Conservation (phyloP, 2,797 vertebrate species). For the Gadopsis bispinosus region DNA sequence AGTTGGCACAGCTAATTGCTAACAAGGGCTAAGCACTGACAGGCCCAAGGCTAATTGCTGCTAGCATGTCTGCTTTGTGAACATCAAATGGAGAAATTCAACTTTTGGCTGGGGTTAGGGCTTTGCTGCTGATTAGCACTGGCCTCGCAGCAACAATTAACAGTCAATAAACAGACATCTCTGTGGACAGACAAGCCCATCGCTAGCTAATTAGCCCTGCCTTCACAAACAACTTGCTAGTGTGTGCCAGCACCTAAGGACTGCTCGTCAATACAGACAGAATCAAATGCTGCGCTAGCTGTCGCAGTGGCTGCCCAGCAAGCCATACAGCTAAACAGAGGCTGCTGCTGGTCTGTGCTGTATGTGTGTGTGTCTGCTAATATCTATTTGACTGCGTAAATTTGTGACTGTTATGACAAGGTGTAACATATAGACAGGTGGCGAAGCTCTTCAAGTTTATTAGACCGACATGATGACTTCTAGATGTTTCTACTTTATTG, state of each 20-base stretch:
- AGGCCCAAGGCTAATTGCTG: slow-evolving; percentile 78
- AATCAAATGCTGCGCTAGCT: slow-evolving; percentile 34
- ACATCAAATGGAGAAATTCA: slow-evolving; percentile 75
- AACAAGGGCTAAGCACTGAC: slow-evolving; percentile 74
- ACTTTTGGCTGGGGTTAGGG: slow-evolving; percentile 61
- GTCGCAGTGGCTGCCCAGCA: slow-evolving; percentile 19
- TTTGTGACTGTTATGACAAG: slow-evolving; percentile 2
- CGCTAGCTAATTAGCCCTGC: slow-evolving; percentile 71
- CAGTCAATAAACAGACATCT: slow-evolving; percentile 77
- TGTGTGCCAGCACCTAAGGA: slow-evolving; percentile 61
- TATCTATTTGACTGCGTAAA: neutral
- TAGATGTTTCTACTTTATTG: slow-evolving; percentile 24
- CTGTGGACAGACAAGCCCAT: slow-evolving; percentile 66
- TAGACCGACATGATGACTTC: slow-evolving; percentile 10
- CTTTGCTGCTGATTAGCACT: slow-evolving; percentile 64
- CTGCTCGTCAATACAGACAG: slow-evolving; percentile 54
- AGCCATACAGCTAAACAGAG: slow-evolving; percentile 5
- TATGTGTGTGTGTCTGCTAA: neutral
- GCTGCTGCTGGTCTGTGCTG: slow-evolving; percentile 9
- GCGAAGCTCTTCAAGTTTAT: slow-evolving; percentile 17
- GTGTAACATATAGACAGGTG: slow-evolving; percentile 5
- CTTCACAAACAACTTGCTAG: slow-evolving; percentile 65
- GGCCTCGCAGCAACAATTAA: slow-evolving; percentile 72
- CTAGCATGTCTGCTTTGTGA: slow-evolving; percentile 70
- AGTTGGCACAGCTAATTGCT: slow-evolving; percentile 70